These are phyloP conservation scores for Fabriciana adippe DNA, from an alignment of 2,888 invertebrate genomes.

Conservation along the genomic window DNA sequence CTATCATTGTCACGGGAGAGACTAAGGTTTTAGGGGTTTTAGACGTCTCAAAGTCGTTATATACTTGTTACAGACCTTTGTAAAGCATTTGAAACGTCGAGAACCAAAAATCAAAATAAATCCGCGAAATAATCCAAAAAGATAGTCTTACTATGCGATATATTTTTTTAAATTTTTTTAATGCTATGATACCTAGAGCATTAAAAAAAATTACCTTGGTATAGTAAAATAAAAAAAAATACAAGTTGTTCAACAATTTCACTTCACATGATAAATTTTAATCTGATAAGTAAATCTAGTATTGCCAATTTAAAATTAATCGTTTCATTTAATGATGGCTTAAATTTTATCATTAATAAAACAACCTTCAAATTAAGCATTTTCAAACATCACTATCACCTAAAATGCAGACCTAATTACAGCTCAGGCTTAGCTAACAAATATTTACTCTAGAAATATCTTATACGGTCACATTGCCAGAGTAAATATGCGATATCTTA, in stretches of 20 bases:
- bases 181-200: no score
- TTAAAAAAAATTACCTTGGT: no score
- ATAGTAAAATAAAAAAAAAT: no score
- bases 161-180: no score
- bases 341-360: conserved; percentile 2
- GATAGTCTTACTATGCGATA: no score
- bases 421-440: conserved; percentile 37
- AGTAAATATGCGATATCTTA: conserved; percentile 67
- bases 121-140: no score
- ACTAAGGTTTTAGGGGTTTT: no score
- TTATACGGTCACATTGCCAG: conserved; percentile 57
- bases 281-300: background rate
- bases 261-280: background rate
- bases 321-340: background rate
- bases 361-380: conserved; percentile 22
- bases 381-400: conserved; percentile 26
- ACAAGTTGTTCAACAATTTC: background rate
- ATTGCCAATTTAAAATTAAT: conserved; percentile 8
- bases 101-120: no score
- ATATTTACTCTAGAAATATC: conserved; percentile 48
- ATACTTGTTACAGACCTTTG: no score
- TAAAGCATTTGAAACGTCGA: no score
- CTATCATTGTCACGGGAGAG: no score
- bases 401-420: conserved; percentile 35
- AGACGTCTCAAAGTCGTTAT: no score